Percentiles rank a stretch among this genome's conserved stretches.
phyloP scores from a whole-genome alignment of 2,113 vertebrate genomes.

The Ceyx cyanopectus region DNA sequence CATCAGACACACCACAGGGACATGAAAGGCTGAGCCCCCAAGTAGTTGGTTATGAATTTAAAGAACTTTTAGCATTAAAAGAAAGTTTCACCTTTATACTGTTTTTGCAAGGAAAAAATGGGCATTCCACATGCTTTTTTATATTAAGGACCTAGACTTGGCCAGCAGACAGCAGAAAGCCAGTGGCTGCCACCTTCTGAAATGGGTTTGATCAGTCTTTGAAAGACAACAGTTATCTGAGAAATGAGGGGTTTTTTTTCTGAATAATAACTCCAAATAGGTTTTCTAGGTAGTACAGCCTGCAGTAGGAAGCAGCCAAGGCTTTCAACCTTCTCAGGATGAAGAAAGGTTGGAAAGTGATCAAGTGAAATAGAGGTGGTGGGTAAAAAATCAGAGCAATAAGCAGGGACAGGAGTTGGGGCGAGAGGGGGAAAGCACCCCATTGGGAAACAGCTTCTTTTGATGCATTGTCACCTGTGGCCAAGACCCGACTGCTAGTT shows the following conservation, averaged over 20 bases:
- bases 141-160: background rate
- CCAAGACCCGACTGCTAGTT: background rate
- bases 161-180: background rate
- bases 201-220: background rate
- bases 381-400: background rate
- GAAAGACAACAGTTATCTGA: background rate
- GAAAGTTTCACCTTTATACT: background rate
- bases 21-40: background rate
- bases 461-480: background rate
- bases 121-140: background rate
- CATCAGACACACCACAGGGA: background rate
- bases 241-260: background rate
- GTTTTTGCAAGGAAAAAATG: background rate
- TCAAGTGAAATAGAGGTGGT: background rate
- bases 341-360: background rate
- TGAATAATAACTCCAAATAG: background rate
- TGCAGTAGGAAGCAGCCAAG: background rate
- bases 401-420: background rate
- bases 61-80: background rate
- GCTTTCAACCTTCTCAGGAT: background rate
- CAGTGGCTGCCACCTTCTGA: background rate
- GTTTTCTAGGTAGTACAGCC: background rate
- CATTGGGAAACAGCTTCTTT: background rate
- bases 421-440: background rate
- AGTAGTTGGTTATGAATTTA: background rate